Evolutionary conservation across 2,888 invertebrate species (phyloP).

Genomic region (Teleogryllus oceanicus): DNA sequence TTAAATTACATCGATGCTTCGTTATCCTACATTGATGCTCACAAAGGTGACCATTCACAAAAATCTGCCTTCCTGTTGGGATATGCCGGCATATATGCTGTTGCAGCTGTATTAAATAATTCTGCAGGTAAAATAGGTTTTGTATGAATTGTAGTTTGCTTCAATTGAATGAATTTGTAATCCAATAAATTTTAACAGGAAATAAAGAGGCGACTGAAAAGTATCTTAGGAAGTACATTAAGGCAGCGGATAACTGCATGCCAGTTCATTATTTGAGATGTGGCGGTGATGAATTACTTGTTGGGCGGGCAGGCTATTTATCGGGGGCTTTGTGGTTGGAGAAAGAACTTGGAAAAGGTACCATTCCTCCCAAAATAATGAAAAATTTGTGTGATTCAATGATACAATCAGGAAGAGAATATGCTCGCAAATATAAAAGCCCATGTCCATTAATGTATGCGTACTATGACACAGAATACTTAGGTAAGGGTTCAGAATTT

Average conservation of each 20-base stretch:
- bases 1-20: slow-evolving; percentile 62
- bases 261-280: slow-evolving; percentile 57
- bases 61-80: slow-evolving; percentile 73
- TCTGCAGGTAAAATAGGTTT: slow-evolving; percentile 49
- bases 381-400: slow-evolving; percentile 65
- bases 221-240: slow-evolving; percentile 48
- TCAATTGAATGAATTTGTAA: slow-evolving; percentile 35
- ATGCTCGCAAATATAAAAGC: slow-evolving; percentile 57
- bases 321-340: slow-evolving; percentile 72
- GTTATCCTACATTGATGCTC: slow-evolving; percentile 53
- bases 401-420: slow-evolving; percentile 67
- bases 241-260: slow-evolving; percentile 50
- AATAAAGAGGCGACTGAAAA: slow-evolving; percentile 45
- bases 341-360: slow-evolving; percentile 51
- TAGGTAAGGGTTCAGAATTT: slow-evolving; percentile 54
- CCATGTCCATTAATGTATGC: slow-evolving; percentile 73
- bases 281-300: slow-evolving; percentile 80
- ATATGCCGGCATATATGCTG: slow-evolving; percentile 70
- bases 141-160: not conserved
- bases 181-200: slow-evolving; percentile 37
- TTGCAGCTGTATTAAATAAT: slow-evolving; percentile 62
- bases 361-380: slow-evolving; percentile 27
- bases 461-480: slow-evolving; percentile 69
- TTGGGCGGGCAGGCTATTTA: slow-evolving; percentile 79
- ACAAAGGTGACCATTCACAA: slow-evolving; percentile 52